These are phyloP conservation scores for Pionites leucogaster DNA, from an alignment of 2,113 vertebrate genomes.

Conservation along the genomic window DNA sequence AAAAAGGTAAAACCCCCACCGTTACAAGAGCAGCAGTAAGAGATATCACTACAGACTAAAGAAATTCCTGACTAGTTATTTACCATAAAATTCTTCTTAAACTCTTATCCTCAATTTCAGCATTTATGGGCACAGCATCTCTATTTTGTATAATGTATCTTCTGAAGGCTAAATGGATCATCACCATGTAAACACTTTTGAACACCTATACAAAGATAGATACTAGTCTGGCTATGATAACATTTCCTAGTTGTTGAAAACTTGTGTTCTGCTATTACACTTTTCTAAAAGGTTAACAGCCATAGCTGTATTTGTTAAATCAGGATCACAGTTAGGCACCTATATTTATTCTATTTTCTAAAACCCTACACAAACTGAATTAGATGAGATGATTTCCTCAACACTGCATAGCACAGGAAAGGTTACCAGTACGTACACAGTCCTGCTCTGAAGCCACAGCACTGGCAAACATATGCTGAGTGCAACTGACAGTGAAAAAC, in stretches of 20 bases:
- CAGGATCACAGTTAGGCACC: neutral
- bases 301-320: neutral
- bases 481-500: neutral
- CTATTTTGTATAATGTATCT: neutral
- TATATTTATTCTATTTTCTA: neutral
- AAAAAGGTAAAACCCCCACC: neutral
- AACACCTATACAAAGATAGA: neutral
- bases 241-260: neutral
- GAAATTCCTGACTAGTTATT: neutral
- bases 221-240: neutral
- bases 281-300: neutral
- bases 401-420: neutral
- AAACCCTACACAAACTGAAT: neutral
- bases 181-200: neutral
- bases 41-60: neutral
- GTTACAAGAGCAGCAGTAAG: neutral
- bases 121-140: neutral
- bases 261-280: accelerated
- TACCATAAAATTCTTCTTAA: neutral
- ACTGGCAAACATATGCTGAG: neutral
- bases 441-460: neutral
- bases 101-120: neutral
- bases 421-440: neutral
- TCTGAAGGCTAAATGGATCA: neutral
- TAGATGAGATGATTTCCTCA: neutral